Percentiles rank a stretch among this genome's conserved stretches.
Evolutionary conservation across 2,888 invertebrate genomes (phyloP).

Genomic region (Amblyteles armatorius): DNA sequence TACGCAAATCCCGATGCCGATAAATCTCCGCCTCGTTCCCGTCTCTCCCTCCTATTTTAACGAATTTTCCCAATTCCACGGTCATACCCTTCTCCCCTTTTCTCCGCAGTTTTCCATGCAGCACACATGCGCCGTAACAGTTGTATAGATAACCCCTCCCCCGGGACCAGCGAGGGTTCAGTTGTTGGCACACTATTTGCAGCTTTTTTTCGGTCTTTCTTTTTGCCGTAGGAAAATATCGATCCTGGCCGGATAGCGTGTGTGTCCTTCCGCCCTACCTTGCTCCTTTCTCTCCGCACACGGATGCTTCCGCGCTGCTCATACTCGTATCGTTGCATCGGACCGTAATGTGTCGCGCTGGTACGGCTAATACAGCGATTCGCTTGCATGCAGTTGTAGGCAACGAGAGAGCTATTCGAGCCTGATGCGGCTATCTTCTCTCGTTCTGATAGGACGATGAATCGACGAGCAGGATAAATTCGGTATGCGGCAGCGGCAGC

Average conservation of each 20-base stretch:
- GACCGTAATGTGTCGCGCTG: slow-evolving; percentile 19
- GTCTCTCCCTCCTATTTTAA: slow-evolving; percentile 14
- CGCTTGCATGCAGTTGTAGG: neutral
- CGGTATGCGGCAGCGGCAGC: slow-evolving; percentile 13
- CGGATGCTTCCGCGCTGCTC: neutral
- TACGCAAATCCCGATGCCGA: neutral
- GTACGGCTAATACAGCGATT: slow-evolving; percentile 33
- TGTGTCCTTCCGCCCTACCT: neutral
- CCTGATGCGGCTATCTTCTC: slow-evolving; percentile 21
- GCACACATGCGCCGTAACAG: neutral
- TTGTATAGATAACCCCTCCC: neutral
- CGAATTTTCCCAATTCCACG: slow-evolving; percentile 31
- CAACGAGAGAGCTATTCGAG: slow-evolving; percentile 8
- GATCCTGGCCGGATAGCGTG: slow-evolving; percentile 33
- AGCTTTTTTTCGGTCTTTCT: neutral
- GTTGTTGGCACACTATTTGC: slow-evolving; percentile 16
- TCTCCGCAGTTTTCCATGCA: neutral
- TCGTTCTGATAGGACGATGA: slow-evolving; percentile 30
- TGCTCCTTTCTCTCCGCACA: neutral
- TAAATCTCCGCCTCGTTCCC: slow-evolving; percentile 26
- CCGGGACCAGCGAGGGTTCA: neutral
- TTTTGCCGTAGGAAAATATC: slow-evolving; percentile 26
- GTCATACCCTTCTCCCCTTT: neutral
- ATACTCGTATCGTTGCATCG: slow-evolving; percentile 22
- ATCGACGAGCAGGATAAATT: neutral